Evolutionary conservation across 1,140 invertebrate species (phyloP), one percentile per base, ranked within the genome.

Genomic region (Pogonus chalceus): DNA sequence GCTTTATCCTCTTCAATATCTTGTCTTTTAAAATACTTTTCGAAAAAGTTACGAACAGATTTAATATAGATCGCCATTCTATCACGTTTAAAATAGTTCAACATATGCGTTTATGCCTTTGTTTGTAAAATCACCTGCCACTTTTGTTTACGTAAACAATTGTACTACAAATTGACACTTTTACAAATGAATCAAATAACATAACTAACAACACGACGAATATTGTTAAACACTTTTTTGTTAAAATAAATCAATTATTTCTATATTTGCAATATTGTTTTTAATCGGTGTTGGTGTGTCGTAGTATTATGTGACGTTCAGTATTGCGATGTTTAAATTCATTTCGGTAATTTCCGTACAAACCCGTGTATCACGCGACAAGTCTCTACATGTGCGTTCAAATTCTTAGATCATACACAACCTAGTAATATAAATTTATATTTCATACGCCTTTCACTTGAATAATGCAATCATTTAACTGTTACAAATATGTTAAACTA

Each of bases 301-400:
- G n/a, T n/a, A n/a, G 37, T 43, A 43, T 43, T 43, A 43, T 43
- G 37, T 43, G 37, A 43, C 37, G 37, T 43, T 18, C 37, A 43
- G 37, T 12, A 43, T 43, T 43, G 37, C 37, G 37, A 43, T 43
- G 37, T 43, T 43, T 18, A 43, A 43, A 43, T 43, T 43, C 37
- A 43, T 43, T 43, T 43, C 37, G 37, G 37, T 43, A 43, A 43
- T 43, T 43, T 43, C 18, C 37, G 37, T 9, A 3, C 4, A 10
- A 43, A 10, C 18, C 18, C 37, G 37, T 4, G n/a, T n/a, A 9
- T 43, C 37, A 43, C 37, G 37, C 9, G 37, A 43, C 18, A 7
- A 31, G 18, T 18, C 18, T 43, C 9, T 16, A 43, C 37, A 43
- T 43, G 37, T 43, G 37, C 37, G 18, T 43, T 18, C 37, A 43